Base-by-base conservation (phyloP, 2,888 invertebrate genomes). In the Agriopis aurantiaria region DNA sequence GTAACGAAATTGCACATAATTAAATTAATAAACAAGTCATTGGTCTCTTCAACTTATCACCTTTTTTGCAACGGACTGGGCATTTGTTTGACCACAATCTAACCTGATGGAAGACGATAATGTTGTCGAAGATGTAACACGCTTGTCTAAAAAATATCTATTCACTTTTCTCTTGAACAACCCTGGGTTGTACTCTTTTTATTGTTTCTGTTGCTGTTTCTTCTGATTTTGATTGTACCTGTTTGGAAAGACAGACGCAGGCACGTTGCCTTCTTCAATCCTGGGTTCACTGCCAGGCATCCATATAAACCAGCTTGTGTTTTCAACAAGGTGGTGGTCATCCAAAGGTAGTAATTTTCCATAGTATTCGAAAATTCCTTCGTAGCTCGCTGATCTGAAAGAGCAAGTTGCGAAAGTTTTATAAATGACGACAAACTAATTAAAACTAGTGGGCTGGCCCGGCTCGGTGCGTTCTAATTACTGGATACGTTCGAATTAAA, bases 301-400 rank as follows among this genome's bases (percentile, higher is more conserved):
- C 65, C 65, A 65, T n/a, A 58, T 58, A 17, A 45, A 65, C 58
- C 65, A 58, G 51, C 65, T 58, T 8, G 52, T 12, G 41, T 48
- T 17, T 12, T 49, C 64, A 23, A 23, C 58, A n/a, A 14, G 23
- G 41, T 58, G 51, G 5, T 43, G 17, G 0, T 58, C 41, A 17
- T 41, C 41, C 49, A 14, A 17, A 7, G 45, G 43, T 43, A 14
- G 41, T 8, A 64, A 33, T 11, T 40, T 14, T 8, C n/a, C 8
- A 6, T 48, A 55, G 60, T 61, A 57, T 55, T 65, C 46, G 58
- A 52, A 8, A 62, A 52, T 43, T 6, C 9, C 9, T 4, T 63
- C 33, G 46, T 56, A 64, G 7, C 17, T 51, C 17, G 61, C 17
- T 40, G 63, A 48, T 55, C 63, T 64, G 63, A 48, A 64, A 56